Evolutionary conservation across 2,888 invertebrate species (phyloP).

Genomic region (Aleiodes leptofemur): DNA sequence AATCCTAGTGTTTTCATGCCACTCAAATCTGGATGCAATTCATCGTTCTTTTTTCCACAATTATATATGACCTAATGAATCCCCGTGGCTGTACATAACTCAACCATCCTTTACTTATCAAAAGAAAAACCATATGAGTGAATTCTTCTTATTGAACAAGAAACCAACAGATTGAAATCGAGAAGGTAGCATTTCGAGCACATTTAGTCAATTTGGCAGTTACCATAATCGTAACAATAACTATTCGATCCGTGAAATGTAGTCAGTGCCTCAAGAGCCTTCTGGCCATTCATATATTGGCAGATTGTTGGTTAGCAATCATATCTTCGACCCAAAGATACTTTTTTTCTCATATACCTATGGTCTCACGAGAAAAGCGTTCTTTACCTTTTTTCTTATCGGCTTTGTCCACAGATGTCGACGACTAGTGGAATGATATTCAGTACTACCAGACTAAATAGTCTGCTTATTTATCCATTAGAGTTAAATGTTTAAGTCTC

Average conservation of each 20-base stretch:
- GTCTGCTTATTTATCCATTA: background rate
- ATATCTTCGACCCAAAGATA: background rate
- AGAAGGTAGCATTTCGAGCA: constrained; percentile 42
- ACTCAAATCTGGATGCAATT: too few species aligned
- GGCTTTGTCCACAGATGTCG: background rate
- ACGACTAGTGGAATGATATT: background rate
- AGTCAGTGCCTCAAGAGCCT: background rate
- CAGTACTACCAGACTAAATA: background rate
- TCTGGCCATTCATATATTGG: constrained; percentile 11
- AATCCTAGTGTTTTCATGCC: too few species aligned
- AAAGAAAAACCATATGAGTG: background rate
- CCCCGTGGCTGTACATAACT: too few species aligned
- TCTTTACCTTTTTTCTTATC: constrained; percentile 2
- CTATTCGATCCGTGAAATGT: background rate
- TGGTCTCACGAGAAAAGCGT: background rate
- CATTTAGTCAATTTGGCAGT: constrained; percentile 55
- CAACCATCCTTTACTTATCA: too few species aligned
- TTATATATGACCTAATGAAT: too few species aligned
- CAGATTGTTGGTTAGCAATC: constrained; percentile 23
- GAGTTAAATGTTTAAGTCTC: constrained; percentile 1
- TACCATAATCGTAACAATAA: constrained; percentile 57
- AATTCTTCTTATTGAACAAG: constrained; percentile 1
- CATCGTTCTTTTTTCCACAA: too few species aligned
- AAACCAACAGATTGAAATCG: constrained; percentile 56
- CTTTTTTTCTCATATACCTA: background rate